Base-by-base conservation (phyloP, 2,797 vertebrate species). In the Eulemur albifrons region DNA sequence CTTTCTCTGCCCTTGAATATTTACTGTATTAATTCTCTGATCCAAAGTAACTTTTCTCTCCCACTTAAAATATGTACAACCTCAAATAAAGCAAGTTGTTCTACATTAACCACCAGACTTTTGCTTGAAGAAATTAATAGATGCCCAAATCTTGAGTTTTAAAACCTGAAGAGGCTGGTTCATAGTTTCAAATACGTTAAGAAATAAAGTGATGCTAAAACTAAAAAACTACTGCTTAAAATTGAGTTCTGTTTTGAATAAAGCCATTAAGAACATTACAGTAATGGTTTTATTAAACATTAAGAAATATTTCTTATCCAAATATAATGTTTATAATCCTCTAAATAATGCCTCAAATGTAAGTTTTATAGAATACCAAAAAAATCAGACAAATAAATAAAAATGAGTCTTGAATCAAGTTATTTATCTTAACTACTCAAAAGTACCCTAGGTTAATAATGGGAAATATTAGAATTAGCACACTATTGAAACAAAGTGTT, bases 31-130 rank as follows among this genome's bases (percentile, higher is more conserved):
- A 77, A 83, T 76, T 89, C 43, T 77, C 45, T 93, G 45, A 97
- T 48, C 50, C n/a, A 72, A 92, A 59, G 11, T 21, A 82, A 89
- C n/a, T 86, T 76, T 90, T 82, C 35, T 85, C n/a, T 93, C 40
- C 59, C 57, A 79, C 38, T 90, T 48, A 92, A 83, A 95, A 69
- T 23, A 96, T 6, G 27, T 30, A 91, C 32, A 80, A 84, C 13
- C 87, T 94, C 67, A 92, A 61, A 30, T 83, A 92, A 96, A 96
- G 25, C 45, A 93, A 92, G n/a, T 1, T 95, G 25, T 75, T 89
- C 9, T 65, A 4, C 27, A 65, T 59, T 67, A 80, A 35, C 69
- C 50, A 88, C 25, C 95, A 90, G 89, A 87, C 30, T 59, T 73
- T 69, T 81, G 50, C n/a, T 87, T 87, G 9, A 91, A 94, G 27